Evolutionary conservation across 2,113 vertebrate species (phyloP).

Genomic region (Caranx ignobilis): DNA sequence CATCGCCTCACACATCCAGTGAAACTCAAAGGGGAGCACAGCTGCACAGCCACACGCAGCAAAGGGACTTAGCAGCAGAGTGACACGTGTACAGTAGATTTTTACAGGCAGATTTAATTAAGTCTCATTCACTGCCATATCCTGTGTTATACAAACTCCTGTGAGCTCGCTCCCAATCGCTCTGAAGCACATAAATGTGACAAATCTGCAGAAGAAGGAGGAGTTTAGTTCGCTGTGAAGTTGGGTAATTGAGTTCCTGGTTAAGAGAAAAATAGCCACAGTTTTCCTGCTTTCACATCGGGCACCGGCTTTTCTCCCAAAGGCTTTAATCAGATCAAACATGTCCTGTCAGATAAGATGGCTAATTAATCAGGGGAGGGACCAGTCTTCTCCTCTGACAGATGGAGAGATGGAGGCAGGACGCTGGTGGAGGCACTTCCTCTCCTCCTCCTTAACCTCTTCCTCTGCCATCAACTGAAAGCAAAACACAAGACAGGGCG

Average conservation of each 20-base stretch:
- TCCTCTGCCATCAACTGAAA: constrained; percentile 55
- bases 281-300: constrained; percentile 41
- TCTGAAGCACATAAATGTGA: constrained; percentile 36
- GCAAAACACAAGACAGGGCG: constrained; percentile 49
- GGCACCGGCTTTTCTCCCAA: constrained; percentile 55
- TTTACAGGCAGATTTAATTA: constrained; percentile 77
- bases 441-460: constrained; percentile 65
- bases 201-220: constrained; percentile 45
- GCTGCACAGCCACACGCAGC: constrained; percentile 47
- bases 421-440: constrained; percentile 62
- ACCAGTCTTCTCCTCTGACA: constrained; percentile 62
- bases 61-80: constrained; percentile 64
- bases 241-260: constrained; percentile 68
- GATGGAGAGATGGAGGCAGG: constrained; percentile 65
- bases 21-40: constrained; percentile 62
- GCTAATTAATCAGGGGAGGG: constrained; percentile 79
- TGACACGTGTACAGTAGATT: constrained; percentile 69
- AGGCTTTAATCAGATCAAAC: constrained; percentile 80
- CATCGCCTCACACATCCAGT: constrained; percentile 50
- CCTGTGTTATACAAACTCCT: constrained; percentile 60
- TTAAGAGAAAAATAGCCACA: constrained; percentile 53
- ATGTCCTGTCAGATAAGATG: constrained; percentile 77
- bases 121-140: constrained; percentile 65
- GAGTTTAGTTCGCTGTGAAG: constrained; percentile 33
- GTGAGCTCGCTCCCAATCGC: constrained; percentile 15